These are phyloP conservation scores for Seladonia tumulorum DNA, from an alignment of 2,888 invertebrate species.

Conservation along the genomic window DNA sequence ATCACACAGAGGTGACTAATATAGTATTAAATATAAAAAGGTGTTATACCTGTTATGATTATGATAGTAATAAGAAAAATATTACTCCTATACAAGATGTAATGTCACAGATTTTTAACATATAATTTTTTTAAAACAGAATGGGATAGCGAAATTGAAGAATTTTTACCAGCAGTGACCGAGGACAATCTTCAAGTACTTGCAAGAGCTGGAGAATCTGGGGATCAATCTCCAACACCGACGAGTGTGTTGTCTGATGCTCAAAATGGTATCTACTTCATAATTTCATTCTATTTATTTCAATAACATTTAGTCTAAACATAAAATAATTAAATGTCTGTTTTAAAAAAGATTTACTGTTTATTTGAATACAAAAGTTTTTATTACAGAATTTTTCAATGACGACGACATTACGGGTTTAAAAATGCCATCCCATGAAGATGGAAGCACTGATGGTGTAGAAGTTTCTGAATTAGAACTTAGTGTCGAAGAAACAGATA, in stretches of 20 bases:
- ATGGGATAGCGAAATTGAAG: constrained; percentile 83
- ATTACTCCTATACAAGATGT: neutral
- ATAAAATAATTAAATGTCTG: neutral
- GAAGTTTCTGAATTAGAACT: constrained; percentile 82
- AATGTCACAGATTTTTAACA: neutral
- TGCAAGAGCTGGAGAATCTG: constrained; percentile 81
- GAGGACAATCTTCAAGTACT: constrained; percentile 82
- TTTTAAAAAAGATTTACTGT: neutral
- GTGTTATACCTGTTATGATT: neutral
- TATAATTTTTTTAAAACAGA: constrained; percentile 67
- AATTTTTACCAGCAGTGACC: constrained; percentile 82
- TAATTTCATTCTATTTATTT: constrained; percentile 15
- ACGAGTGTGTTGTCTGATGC: constrained; percentile 75
- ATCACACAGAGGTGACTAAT: constrained; percentile 76
- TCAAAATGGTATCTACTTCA: constrained; percentile 72
- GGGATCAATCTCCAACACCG: constrained; percentile 81
- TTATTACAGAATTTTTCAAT: constrained; percentile 77
- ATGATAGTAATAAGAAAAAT: neutral
- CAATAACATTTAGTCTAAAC: neutral
- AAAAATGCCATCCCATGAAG: constrained; percentile 83
- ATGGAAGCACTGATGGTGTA: constrained; percentile 81
- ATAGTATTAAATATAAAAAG: neutral
- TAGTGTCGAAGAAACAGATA: constrained; percentile 77
- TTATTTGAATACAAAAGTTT: neutral
- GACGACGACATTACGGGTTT: constrained; percentile 80